Conservation (phyloP, 2,888 invertebrate genomes). For the Luperina nickerlii region DNA sequence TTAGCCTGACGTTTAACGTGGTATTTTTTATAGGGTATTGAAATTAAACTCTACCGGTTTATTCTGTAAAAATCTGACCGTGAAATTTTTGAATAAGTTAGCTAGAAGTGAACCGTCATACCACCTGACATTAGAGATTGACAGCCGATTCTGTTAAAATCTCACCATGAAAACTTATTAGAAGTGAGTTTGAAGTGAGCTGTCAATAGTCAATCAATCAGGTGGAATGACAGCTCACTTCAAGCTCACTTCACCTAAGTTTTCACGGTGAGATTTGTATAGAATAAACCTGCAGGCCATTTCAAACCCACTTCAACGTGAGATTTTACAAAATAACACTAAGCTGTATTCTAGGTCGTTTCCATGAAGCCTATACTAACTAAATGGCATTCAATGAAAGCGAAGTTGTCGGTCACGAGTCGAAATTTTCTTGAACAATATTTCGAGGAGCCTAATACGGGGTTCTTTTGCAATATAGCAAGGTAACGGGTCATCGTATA, state of each 20-base stretch:
- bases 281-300: too few species aligned
- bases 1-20: conserved; percentile 2
- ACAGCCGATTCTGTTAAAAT: too few species aligned
- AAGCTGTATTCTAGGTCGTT: background rate
- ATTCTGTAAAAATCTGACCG: background rate
- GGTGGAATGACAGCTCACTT: background rate
- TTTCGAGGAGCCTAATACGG: background rate
- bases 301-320: too few species aligned
- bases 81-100: background rate
- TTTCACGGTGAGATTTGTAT: too few species aligned
- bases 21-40: background rate
- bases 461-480: background rate
- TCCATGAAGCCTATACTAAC: background rate
- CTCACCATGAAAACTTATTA: too few species aligned
- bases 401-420: background rate
- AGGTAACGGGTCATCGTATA: background rate
- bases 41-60: background rate
- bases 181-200: too few species aligned
- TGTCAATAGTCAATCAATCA: too few species aligned
- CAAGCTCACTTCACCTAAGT: background rate
- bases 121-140: background rate
- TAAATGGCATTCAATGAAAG: background rate
- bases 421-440: background rate
- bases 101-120: background rate
- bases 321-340: background rate